Evolutionary conservation across 1,140 invertebrate genomes (phyloP).

Genomic region (Chymomyza costata): DNA sequence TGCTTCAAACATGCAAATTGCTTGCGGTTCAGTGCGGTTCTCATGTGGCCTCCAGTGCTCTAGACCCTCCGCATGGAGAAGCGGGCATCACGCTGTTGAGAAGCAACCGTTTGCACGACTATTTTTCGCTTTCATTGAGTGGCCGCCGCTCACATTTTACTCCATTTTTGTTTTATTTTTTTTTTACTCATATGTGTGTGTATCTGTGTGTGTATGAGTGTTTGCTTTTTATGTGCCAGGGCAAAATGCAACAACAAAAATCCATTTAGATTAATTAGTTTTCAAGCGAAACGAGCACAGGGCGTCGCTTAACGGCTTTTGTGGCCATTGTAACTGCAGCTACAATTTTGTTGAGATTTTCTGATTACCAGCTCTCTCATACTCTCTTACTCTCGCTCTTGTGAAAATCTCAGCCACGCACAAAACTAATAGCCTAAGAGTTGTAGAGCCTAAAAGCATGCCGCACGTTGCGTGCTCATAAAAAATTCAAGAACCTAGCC

Average conservation of each 20-base stretch:
- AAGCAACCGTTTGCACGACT: not conserved
- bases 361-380: too few species aligned
- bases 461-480: conserved; percentile 19
- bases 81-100: too few species aligned
- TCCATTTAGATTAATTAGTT: conserved; percentile 73
- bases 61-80: too few species aligned
- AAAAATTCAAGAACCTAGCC: conserved; percentile 18
- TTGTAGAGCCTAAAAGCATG: conserved; percentile 9
- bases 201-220: conserved; percentile 17
- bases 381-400: too few species aligned
- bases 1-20: conserved; percentile 72
- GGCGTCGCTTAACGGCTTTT: conserved; percentile 1
- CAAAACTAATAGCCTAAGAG: too few species aligned
- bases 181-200: conserved; percentile 2
- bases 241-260: conserved; percentile 65
- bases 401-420: conserved; percentile 20
- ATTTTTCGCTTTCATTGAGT: conserved; percentile 68
- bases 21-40: conserved; percentile 68
- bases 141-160: conserved; percentile 64
- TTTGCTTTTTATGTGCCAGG: conserved; percentile 41
- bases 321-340: conserved; percentile 14
- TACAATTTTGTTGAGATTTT: too few species aligned
- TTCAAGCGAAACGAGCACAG: conserved; percentile 49
- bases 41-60: not conserved
- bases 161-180: conserved; percentile 31